Base-by-base conservation (phyloP, 2,113 vertebrate species). In the Symphodus melops region DNA sequence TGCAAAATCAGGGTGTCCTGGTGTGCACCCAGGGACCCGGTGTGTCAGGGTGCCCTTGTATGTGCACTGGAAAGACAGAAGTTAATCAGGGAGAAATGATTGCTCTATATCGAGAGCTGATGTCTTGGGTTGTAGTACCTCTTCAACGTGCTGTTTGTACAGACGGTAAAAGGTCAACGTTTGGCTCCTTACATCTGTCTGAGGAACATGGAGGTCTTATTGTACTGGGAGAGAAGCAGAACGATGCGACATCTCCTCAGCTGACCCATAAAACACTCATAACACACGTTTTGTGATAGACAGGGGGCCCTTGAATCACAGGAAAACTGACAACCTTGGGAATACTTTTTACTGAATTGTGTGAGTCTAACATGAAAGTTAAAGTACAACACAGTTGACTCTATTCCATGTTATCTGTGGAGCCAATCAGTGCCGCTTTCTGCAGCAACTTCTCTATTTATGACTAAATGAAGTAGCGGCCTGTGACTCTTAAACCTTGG, bases 1-100 rank as follows among this genome's bases (percentile, higher is more conserved):
- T 59, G 28, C 33, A 48, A 46, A 84, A 71, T 84, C 13, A 58
- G 11, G 9, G 28, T 16, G 56, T 60, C 36, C 48, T 49, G 21
- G 41, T 77, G 49, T 46, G 44, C 51, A 37, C 52, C 41, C 53
- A 68, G 61, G 37, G 54, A 46, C 64, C 12, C 4, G 54, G 9
- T 61, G 59, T 46, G 62, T 56, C 57, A n/a, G 0, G 8, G 10
- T 64, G 75, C 3, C 55, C 73, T 60, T 80, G 58, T 67, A 37
- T 63, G 13, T 53, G 11, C 10, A 23, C 5, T 59, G 3, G 3
- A n/a, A 68, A 67, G 33, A 55, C 36, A 57, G 58, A 14, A 74
- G 52, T 55, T 28, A 71, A 65, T 75, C 4, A 48, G 2, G 21
- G 42, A 65, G 37, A 20, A 69, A 59, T 33, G 2, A 68, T 6